phyloP scores from a whole-genome alignment of 1,140 invertebrate genomes.

The Drosophila malerkotliana region DNA sequence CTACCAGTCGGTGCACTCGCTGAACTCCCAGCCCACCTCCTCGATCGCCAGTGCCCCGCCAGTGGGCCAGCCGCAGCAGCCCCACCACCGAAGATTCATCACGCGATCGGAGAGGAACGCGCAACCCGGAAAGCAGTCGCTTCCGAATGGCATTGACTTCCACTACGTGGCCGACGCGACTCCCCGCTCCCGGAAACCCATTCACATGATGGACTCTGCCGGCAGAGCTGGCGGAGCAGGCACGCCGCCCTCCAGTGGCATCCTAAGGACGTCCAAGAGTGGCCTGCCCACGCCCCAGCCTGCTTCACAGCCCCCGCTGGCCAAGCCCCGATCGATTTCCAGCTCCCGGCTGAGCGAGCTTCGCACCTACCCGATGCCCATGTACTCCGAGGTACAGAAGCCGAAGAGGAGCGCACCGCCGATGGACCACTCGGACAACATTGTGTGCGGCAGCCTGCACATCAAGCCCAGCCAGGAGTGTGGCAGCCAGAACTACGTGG shows the following conservation, averaged over 20 bases:
- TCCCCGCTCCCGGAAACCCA: slow-evolving; percentile 87
- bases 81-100: slow-evolving; percentile 64
- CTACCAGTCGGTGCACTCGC: slow-evolving; percentile 77
- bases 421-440: slow-evolving; percentile 34
- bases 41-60: slow-evolving; percentile 60
- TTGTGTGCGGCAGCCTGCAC: slow-evolving; percentile 74
- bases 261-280: slow-evolving; percentile 75
- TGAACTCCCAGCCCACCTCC: slow-evolving; percentile 63
- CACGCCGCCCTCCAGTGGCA: slow-evolving; percentile 50
- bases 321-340: slow-evolving; percentile 75
- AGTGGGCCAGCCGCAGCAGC: slow-evolving; percentile 32
- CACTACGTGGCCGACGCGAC: slow-evolving; percentile 88
- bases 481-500: slow-evolving; percentile 66
- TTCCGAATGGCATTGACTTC: slow-evolving; percentile 84
- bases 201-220: slow-evolving; percentile 84
- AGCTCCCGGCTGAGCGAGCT: slow-evolving; percentile 66
- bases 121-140: slow-evolving; percentile 68
- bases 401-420: slow-evolving; percentile 46
- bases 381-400: slow-evolving; percentile 79
- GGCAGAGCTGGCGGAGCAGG: slow-evolving; percentile 3
- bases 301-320: slow-evolving; percentile 44
- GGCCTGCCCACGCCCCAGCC: slow-evolving; percentile 85
- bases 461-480: slow-evolving; percentile 57
- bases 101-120: slow-evolving; percentile 72
- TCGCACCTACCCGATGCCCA: slow-evolving; percentile 64